phyloP scores from a whole-genome alignment of 1,140 invertebrate genomes.

The Dendroctonus ponderosae region DNA sequence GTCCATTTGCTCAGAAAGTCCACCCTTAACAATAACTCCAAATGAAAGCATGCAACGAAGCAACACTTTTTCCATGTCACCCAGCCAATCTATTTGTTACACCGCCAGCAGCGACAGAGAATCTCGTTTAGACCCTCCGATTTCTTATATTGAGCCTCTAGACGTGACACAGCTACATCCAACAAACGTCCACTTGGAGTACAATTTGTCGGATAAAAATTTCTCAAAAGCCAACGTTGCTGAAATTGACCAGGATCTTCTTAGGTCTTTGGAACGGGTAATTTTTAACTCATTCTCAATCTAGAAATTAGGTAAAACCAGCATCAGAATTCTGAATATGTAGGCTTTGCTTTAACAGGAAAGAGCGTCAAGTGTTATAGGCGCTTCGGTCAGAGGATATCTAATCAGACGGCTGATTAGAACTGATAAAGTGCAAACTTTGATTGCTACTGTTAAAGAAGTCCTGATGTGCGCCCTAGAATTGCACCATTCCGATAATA shows the following conservation, averaged over 20 bases:
- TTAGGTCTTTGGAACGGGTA: conserved; percentile 14
- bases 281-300: neutral
- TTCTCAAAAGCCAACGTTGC: neutral
- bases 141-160: no score
- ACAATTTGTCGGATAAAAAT: no score
- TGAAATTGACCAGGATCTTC: conserved; percentile 11
- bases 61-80: conserved; percentile 33
- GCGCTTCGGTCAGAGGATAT: conserved; percentile 75
- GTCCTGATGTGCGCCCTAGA: conserved; percentile 72
- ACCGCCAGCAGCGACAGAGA: conserved; percentile 25
- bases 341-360: conserved; percentile 49
- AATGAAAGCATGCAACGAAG: conserved; percentile 13
- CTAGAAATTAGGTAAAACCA: no score
- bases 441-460: conserved; percentile 79
- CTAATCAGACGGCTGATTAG: conserved; percentile 73
- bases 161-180: no score
- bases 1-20: no score
- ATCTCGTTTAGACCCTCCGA: no score
- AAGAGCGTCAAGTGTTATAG: conserved; percentile 65
- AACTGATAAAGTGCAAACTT: conserved; percentile 74
- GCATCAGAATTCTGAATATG: no score
- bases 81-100: conserved; percentile 34
- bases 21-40: neutral
- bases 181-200: no score
- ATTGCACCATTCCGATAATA: conserved; percentile 66